Conservation (phyloP, 2,888 invertebrate species). For the Metalampra italica region DNA sequence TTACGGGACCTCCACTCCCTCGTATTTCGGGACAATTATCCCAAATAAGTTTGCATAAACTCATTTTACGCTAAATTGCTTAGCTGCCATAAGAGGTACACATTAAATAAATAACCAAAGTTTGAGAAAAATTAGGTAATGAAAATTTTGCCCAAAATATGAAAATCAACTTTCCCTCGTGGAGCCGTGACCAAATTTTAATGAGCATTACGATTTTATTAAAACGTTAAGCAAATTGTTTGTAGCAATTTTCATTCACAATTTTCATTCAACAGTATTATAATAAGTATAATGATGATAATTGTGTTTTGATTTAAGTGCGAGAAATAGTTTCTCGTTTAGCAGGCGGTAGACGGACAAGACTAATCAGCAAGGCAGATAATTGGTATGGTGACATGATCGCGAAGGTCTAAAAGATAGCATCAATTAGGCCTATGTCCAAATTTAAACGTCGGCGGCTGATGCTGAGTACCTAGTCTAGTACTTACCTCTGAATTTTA, state of each 20-base stretch:
- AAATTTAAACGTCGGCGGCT: no score
- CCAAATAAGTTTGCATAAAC: slow-evolving; percentile 44
- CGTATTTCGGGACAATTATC: slow-evolving; percentile 43
- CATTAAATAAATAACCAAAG: slow-evolving; percentile 45
- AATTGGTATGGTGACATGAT: no score
- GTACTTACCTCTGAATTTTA: no score
- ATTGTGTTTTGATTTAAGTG: no score
- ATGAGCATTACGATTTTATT: not conserved
- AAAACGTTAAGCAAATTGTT: not conserved
- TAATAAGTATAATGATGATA: no score
- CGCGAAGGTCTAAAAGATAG: no score
- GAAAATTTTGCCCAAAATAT: slow-evolving; percentile 1
- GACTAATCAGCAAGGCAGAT: no score
- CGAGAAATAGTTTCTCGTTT: no score
- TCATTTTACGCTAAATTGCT: slow-evolving; percentile 43
- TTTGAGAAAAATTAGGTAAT: slow-evolving; percentile 24
- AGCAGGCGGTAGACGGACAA: no score
- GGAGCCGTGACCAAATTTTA: not conserved
- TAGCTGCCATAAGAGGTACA: slow-evolving; percentile 25
- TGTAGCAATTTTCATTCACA: not conserved
- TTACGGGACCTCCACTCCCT: slow-evolving; percentile 24
- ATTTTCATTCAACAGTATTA: not conserved
- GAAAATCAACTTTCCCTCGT: not conserved
- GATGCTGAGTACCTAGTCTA: no score
- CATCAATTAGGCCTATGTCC: no score